These are phyloP conservation scores for Zhuqinia jingwanae DNA, from an alignment of 2,888 invertebrate genomes.

Conservation along the genomic window DNA sequence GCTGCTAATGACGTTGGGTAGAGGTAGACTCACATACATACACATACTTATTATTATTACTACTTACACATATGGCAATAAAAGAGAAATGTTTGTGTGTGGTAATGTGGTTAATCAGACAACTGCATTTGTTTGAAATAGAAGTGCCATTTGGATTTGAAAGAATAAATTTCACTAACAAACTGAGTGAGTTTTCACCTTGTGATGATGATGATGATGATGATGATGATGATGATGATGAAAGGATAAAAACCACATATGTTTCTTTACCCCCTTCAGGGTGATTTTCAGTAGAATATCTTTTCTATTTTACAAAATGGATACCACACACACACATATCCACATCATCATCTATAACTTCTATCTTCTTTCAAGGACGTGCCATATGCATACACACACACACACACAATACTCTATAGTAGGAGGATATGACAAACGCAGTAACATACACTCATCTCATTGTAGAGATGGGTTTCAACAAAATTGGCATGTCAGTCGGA, in stretches of 20 bases:
- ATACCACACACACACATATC: background rate
- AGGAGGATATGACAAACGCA: background rate
- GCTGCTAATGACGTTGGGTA: slow-evolving; percentile 38
- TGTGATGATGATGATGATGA: background rate
- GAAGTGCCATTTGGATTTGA: background rate
- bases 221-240: background rate
- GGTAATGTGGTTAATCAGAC: slow-evolving; percentile 38
- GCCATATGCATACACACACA: background rate
- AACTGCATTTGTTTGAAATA: slow-evolving; percentile 26
- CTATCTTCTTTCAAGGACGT: slow-evolving; percentile 1
- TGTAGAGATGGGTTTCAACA: background rate
- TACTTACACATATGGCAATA: background rate
- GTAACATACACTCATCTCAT: too few species aligned
- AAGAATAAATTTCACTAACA: background rate
- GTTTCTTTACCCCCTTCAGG: background rate
- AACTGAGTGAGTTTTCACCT: slow-evolving; percentile 22
- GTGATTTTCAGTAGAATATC: background rate
- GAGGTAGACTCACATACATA: too few species aligned
- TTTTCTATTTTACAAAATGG: background rate
- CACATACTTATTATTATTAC: too few species aligned
- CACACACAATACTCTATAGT: background rate
- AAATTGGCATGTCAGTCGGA: background rate
- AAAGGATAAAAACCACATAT: background rate
- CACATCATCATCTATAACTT: background rate
- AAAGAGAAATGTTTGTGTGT: background rate